These are phyloP conservation scores for Meghimatium bilineatum DNA, from an alignment of 2,888 invertebrate species.

Conservation along the genomic window DNA sequence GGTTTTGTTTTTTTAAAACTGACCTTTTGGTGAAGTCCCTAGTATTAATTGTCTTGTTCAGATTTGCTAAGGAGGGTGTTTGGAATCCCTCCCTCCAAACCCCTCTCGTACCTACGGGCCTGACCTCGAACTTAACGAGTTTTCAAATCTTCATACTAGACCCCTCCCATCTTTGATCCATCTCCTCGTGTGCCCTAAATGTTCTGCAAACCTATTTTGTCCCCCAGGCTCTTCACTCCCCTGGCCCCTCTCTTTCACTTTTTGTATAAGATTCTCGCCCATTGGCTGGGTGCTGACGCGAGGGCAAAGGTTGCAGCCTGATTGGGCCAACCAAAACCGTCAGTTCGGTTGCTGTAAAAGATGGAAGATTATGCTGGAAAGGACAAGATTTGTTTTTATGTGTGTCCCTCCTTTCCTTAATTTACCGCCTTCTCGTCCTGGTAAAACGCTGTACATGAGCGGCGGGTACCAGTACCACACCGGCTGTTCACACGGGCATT, in stretches of 20 bases:
- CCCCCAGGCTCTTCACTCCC: not conserved
- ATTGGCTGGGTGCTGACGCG: slow-evolving; percentile 42
- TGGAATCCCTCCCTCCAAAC: no score
- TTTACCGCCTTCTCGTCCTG: not conserved
- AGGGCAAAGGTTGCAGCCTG: slow-evolving; percentile 29
- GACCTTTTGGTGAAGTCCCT: no score
- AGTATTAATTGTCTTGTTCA: no score
- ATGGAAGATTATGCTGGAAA: slow-evolving; percentile 22
- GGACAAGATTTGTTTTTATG: not conserved
- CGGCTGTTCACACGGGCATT: no score
- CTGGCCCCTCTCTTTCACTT: not conserved
- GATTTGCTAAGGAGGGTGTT: no score
- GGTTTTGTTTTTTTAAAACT: no score
- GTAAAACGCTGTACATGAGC: no score
- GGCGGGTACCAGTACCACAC: no score
- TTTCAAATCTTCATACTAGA: no score
- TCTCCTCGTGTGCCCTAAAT: not conserved
- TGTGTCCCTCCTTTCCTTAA: not conserved
- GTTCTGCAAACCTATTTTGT: slow-evolving; percentile 28
- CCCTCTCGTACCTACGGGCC: no score
- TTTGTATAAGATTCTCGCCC: slow-evolving; percentile 12
- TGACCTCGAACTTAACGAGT: no score
- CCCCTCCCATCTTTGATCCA: no score
- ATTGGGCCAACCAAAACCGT: slow-evolving; percentile 32
- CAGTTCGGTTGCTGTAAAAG: slow-evolving; percentile 18